Evolutionary conservation across 2,888 invertebrate species (phyloP).

Genomic region (Drosophila ustulata): DNA sequence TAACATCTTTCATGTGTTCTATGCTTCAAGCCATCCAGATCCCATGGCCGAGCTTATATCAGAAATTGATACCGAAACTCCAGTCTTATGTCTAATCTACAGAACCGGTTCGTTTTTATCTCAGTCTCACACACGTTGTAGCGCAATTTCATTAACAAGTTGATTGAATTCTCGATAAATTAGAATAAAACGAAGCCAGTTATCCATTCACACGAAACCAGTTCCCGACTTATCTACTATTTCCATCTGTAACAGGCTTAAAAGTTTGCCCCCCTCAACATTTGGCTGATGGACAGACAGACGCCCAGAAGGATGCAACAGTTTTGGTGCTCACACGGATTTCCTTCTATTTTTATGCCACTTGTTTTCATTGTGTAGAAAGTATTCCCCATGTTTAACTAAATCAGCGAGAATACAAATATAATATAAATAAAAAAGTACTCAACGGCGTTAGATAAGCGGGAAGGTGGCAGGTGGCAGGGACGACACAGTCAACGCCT

Average conservation of each 20-base stretch:
- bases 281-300: neutral
- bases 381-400: slow-evolving; percentile 29
- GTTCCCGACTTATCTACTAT: slow-evolving; percentile 48
- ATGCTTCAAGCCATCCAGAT: neutral
- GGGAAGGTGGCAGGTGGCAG: neutral
- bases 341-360: slow-evolving; percentile 11
- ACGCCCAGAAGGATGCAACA: slow-evolving; percentile 61
- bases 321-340: slow-evolving; percentile 29
- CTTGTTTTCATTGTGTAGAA: slow-evolving; percentile 52
- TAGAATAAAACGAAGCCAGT: slow-evolving; percentile 31
- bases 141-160: slow-evolving; percentile 55
- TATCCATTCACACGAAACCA: slow-evolving; percentile 44
- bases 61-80: neutral
- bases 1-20: too few relatives aligned
- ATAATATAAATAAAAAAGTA: slow-evolving; percentile 22
- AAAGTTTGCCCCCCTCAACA: neutral
- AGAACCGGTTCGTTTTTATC: slow-evolving; percentile 47
- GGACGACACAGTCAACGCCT: slow-evolving; percentile 23
- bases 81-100: neutral
- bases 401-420: neutral
- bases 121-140: slow-evolving; percentile 10
- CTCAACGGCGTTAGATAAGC: slow-evolving; percentile 3
- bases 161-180: slow-evolving; percentile 59
- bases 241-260: slow-evolving; percentile 36
- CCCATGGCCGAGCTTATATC: neutral